Evolutionary conservation across 2,888 invertebrate species (phyloP).

Genomic region (Nomada fucata): DNA sequence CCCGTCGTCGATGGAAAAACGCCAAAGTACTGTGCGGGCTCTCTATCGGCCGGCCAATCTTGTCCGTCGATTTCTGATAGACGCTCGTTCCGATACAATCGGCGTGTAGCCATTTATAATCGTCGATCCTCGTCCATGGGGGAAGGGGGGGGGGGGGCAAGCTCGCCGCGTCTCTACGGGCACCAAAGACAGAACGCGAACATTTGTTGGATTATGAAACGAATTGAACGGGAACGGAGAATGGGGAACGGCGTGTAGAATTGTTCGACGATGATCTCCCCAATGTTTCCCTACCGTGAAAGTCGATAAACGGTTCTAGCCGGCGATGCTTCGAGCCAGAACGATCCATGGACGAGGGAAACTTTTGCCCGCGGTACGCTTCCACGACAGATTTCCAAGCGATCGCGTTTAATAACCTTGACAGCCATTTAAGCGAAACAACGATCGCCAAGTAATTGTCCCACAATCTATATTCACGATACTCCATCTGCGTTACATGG

Average conservation of each 20-base stretch:
- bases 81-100: not conserved
- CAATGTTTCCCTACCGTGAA: too few species aligned
- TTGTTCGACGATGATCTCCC: not conserved
- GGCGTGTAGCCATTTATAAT: not conserved
- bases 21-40: not conserved
- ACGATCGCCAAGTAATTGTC: slow-evolving; percentile 29
- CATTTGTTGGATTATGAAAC: slow-evolving; percentile 20
- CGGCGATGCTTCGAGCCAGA: too few species aligned
- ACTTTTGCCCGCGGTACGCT: too few species aligned
- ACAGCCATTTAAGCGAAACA: slow-evolving; percentile 16
- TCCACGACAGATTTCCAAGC: not conserved
- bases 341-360: too few species aligned
- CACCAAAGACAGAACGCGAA: slow-evolving; percentile 3
- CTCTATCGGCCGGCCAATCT: not conserved
- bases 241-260: not conserved
- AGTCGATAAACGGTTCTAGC: too few species aligned
- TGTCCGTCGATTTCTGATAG: not conserved
- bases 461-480: slow-evolving; percentile 12
- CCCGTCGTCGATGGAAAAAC: slow-evolving; percentile 25
- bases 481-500: not conserved
- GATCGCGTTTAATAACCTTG: slow-evolving; percentile 22
- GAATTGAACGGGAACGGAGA: slow-evolving; percentile 3
- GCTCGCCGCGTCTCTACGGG: not conserved
- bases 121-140: slow-evolving; percentile 22
- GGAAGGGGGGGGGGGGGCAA: slow-evolving; percentile 1